A percentile compares a stretch with the other conserved stretches of the same genome.
Conservation (phyloP, 1,140 invertebrate genomes). For the Aphis craccivora region DNA sequence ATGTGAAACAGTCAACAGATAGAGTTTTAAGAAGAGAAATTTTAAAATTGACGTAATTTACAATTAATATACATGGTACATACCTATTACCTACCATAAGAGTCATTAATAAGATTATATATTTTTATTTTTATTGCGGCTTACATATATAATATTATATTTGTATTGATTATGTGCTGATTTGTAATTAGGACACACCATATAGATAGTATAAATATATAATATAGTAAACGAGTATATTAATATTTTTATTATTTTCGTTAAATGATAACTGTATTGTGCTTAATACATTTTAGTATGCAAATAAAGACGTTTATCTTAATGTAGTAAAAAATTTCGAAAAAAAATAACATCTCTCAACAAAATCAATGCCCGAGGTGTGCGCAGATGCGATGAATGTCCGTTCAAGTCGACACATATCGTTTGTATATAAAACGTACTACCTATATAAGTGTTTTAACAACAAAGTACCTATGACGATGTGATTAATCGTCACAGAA, state of each 20-base stretch:
- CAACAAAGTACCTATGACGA: not conserved
- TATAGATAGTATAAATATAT: not conserved
- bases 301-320: not conserved
- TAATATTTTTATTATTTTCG: not conserved
- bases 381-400: not conserved
- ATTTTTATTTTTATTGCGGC: not conserved
- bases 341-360: not conserved
- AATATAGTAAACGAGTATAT: not conserved
- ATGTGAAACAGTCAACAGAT: not conserved
- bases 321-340: not conserved
- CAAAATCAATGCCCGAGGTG: not conserved
- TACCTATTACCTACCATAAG: not conserved
- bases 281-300: not conserved
- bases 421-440: not conserved
- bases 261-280: not conserved
- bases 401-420: constrained; percentile 13
- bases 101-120: not conserved
- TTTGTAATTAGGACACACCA: not conserved
- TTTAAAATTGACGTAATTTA: not conserved
- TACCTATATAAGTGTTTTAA: not conserved
- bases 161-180: not conserved
- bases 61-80: not conserved
- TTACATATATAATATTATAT: not conserved
- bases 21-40: not conserved
- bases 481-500: not conserved